Evolutionary conservation across 2,113 vertebrate species (phyloP).

Genomic region (Ceyx melanurus): DNA sequence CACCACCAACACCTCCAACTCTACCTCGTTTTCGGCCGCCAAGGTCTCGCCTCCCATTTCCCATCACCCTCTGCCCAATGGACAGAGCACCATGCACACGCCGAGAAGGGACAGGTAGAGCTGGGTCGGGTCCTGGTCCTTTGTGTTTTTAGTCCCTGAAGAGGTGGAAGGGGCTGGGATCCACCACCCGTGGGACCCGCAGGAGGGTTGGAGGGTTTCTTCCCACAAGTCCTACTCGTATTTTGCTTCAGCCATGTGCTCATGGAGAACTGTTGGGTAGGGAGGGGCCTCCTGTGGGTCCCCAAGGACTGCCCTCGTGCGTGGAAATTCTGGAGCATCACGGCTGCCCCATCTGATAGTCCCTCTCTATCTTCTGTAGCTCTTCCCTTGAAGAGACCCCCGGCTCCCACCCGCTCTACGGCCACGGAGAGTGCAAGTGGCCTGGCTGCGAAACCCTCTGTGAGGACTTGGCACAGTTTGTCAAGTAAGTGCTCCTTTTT

Average conservation of each 20-base stretch:
- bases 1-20: slow-evolving; percentile 93
- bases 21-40: slow-evolving; percentile 95
- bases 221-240: rapidly evolving
- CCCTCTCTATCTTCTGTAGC: slow-evolving; percentile 49
- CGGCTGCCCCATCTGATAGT: neutral
- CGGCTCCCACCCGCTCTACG: slow-evolving; percentile 92
- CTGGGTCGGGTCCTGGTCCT: neutral
- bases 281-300: neutral
- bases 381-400: slow-evolving; percentile 89
- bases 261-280: neutral
- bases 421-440: slow-evolving; percentile 99
- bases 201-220: neutral
- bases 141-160: neutral
- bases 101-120: slow-evolving; percentile 96
- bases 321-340: rapidly evolving
- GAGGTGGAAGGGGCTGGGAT: neutral
- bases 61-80: slow-evolving; percentile 92
- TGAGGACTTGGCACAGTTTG: slow-evolving; percentile 97
- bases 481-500: slow-evolving; percentile 85
- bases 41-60: slow-evolving; percentile 93
- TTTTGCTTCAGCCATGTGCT: neutral
- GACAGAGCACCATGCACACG: slow-evolving; percentile 92
- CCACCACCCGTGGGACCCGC: rapidly evolving
- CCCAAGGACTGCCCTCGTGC: rapidly evolving
- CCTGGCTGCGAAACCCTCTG: slow-evolving; percentile 98